Conservation (phyloP, 2,888 invertebrate species). For the Drosophila neotestacea region DNA sequence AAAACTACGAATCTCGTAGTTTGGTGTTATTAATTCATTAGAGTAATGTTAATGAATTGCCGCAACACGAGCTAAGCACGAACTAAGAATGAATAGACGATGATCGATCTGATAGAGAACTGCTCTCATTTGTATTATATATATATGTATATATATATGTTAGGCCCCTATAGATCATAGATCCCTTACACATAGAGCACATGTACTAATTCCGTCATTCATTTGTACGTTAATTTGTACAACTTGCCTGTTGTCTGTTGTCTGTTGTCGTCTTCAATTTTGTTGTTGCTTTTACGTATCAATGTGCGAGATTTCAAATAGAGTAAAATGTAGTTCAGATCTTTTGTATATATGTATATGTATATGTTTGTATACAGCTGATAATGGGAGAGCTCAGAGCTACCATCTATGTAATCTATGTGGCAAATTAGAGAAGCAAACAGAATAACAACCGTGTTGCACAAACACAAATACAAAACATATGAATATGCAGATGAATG, state of each 20-base stretch:
- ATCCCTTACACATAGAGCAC: conserved; percentile 29
- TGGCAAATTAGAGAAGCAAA: conserved; percentile 64
- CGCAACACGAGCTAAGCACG: conserved; percentile 24
- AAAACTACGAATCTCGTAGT: conserved; percentile 68
- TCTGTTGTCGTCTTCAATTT: conserved; percentile 42
- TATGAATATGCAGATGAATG: conserved; percentile 13
- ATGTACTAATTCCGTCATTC: conserved; percentile 78
- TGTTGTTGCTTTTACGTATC: conserved; percentile 68
- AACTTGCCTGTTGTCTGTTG: conserved; percentile 45
- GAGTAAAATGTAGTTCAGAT: conserved; percentile 73
- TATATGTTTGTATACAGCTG: conserved; percentile 39
- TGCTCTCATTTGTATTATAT: conserved; percentile 23
- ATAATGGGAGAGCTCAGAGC: conserved; percentile 52
- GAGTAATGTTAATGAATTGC: conserved; percentile 64
- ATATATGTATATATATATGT: neutral
- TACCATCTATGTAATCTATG: conserved; percentile 43
- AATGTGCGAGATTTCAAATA: conserved; percentile 80
- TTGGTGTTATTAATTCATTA: conserved; percentile 78
- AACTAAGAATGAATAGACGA: conserved; percentile 4
- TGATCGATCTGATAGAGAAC: conserved; percentile 41
- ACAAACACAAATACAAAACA: conserved; percentile 18
- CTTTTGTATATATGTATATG: conserved; percentile 27
- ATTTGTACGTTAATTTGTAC: conserved; percentile 80
- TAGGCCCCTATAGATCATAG: conserved; percentile 19
- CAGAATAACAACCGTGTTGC: conserved; percentile 34